Base-by-base conservation (phyloP, 1,140 invertebrate species). In the Brachionus plicatilis region DNA sequence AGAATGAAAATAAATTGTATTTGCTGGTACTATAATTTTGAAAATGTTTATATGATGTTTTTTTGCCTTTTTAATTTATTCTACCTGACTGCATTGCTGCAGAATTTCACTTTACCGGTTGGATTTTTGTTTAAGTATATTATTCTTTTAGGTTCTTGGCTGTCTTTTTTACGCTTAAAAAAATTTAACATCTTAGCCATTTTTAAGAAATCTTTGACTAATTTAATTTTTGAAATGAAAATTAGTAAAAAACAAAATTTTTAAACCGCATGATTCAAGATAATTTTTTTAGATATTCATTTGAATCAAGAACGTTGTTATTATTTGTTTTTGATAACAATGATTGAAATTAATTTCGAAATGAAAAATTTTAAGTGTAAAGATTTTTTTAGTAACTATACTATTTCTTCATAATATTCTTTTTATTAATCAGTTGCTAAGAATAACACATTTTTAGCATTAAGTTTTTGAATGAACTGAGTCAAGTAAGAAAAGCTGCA, bases 1-100 rank as follows among this genome's bases (percentile, higher is more conserved):
- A 89, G 91, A 98, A 98, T 85, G 94, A 93, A 80, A 89, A 86
- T 85, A 95, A 86, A 82, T 87, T 88, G 90, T 93, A 98, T 91
- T 98, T 98, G 87, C 95, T 95, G 50, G 96, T 98, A 85, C 86
- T 72, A 24, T 11, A 7, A 17, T 11, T n/a, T 68, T 12, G 11
- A 12, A 65, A 82, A 43, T 37, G 50, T 41, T n/a, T 78, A 14
- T n/a, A 20, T 50, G 2, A 41, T 3, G 43, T n/a, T n/a, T 60
- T 9, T 20, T 24, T 20, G 20, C 11, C 24, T 33, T 33, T 29
- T 7, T 20, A 33, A n/a, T 3, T 68, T 37, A n/a, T 3, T 33
- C 7, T 47, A 72, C 68, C 68, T 82, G 24, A 82, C 66, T 14
- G 50, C 29, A 37, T 82, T 82, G 8, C n/a, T 20, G 37, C 56